Evolutionary conservation across 2,888 invertebrate genomes (phyloP), one percentile per base, ranked within the genome.

Genomic region (Acanthosepion pharaonis): DNA sequence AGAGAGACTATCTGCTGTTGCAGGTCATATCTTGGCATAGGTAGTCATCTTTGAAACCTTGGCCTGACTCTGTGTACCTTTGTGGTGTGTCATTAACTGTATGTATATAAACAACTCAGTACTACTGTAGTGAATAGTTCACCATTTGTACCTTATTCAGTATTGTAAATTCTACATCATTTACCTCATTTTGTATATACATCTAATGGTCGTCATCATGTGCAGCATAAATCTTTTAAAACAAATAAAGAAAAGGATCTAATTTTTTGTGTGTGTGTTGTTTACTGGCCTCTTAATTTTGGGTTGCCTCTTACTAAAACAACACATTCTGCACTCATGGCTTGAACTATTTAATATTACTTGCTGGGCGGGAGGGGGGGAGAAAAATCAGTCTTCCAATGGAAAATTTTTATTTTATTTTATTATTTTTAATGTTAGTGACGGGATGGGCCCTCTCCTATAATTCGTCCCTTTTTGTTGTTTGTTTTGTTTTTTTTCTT

Each of bases 71-170:
- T 94, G 94, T 94, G 94, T 94, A 33, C 59, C 59, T 94, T 59
- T 94, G 94, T 94, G 94, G 59, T 94, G 92, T 92, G 94, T 94
- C 59, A 33, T 59, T 94, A 51, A 59, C 59, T 94, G 94, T 94
- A 59, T 94, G 59, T 94, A 94, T 42, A 94, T 94, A 59, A 53
- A n/a, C 42, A 91, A 91, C 55, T 94, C 94, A 94, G 94, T 94
- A 64, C 42, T 59, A 94, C 42, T 94, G 64, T 94, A 94, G 94
- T 94, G 94, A 42, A 64, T 55, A 94, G 64, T 64, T 64, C 59
- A 94, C 64, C 48, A 94, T 94, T 94, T 94, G 94, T 94, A 94
- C 94, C 64, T 94, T 94, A 94, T 94, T 94, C 94, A 94, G 94
- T 94, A 94, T 94, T 94, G 94, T 94, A 94, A 94, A 94, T 94